Evolutionary conservation across 1,140 invertebrate genomes (phyloP), one percentile per base, ranked within the genome.

Genomic region (Drosophila kohkoa): DNA sequence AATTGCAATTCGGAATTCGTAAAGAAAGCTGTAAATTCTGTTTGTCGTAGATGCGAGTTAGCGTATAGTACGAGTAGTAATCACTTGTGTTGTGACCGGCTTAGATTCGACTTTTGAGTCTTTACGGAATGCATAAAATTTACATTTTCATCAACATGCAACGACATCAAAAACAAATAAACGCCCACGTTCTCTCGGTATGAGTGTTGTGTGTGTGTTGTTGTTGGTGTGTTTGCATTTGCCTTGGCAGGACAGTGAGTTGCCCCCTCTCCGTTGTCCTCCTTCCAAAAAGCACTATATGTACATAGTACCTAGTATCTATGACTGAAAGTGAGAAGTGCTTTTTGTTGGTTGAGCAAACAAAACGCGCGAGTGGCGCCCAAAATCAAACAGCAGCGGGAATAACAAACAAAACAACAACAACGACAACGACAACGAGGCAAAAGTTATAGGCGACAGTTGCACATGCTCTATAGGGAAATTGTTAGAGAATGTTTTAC

Each of bases 71-170:
- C 63, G 54, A 41, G 51, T 45, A 63, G 66, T 75, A 74, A 74
- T 74, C 71, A 73, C 45, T 66, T 73, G n/a, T 66, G 54, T 68
- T 35, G 55, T 32, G 35, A 1, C 15, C 57, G 57, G 66, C 57
- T 69, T 62, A 57, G 49, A 60, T 75, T 64, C 72, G 54, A 65
- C 48, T 52, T 58, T 52, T 57, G 43, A 51, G 45, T 54, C 65
- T 62, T 46, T 28, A 59, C 35, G 20, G 41, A 81, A 83, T 85
- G 85, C 75, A 81, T 81, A 59, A 74, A 76, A 88, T 89, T 88
- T 88, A 76, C 85, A 89, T 88, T 89, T 89, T 85, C 72, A 89
- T 83, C 78, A 71, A 75, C 82, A 54, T 77, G 68, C 62, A 81
- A 65, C 66, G 55, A 59, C 67, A 71, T 64, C 57, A 68, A 70